These are phyloP conservation scores for Gorsachius magnificus DNA, from an alignment of 2,797 vertebrate genomes.

Conservation along the genomic window DNA sequence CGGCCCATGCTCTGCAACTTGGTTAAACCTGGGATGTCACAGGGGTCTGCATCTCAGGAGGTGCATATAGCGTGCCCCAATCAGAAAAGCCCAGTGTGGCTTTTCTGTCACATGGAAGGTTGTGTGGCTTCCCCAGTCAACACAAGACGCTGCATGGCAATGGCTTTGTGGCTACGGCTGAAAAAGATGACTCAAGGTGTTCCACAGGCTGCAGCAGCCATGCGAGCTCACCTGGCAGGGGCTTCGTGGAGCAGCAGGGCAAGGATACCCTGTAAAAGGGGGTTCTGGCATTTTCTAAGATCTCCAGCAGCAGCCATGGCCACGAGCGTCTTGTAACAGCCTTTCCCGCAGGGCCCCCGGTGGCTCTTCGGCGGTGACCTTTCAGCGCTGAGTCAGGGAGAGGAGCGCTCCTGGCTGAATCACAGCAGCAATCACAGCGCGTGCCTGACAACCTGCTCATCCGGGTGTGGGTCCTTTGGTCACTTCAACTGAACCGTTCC, in stretches of 20 bases:
- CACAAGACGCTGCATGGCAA: neutral
- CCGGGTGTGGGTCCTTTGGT: neutral
- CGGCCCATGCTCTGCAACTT: neutral
- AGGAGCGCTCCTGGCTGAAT: neutral
- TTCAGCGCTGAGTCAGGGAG: neutral
- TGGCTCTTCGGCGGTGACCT: neutral
- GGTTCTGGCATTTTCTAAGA: neutral
- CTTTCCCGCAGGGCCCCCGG: neutral
- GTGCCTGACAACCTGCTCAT: neutral
- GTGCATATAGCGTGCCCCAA: neutral
- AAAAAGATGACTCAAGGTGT: neutral
- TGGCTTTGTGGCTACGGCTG: neutral
- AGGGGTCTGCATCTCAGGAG: neutral
- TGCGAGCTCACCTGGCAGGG: accelerated
- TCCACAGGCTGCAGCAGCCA: neutral
- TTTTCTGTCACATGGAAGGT: neutral
- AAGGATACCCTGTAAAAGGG: neutral
- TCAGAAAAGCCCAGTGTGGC: neutral
- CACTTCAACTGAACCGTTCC: neutral
- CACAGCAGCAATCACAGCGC: neutral
- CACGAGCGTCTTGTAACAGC: neutral
- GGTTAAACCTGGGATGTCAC: neutral
- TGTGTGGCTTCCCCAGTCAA: neutral
- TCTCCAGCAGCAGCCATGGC: neutral
- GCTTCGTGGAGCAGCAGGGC: neutral